Conservation (phyloP, 2,888 invertebrate genomes). For the Brenthis daphne region DNA sequence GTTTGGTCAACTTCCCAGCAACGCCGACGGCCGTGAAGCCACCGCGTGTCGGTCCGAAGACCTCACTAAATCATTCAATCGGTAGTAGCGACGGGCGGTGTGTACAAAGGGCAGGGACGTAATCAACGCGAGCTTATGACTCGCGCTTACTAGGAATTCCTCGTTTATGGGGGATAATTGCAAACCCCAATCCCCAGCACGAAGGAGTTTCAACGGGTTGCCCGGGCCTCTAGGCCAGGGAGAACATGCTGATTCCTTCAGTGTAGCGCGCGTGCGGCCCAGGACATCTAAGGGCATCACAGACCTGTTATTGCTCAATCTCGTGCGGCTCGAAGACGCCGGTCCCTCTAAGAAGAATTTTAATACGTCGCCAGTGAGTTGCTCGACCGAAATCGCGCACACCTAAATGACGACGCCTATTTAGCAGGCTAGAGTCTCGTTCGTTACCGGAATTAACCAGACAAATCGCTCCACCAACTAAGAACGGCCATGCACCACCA, state of each 20-base stretch:
- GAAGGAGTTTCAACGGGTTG: slow-evolving; percentile 86
- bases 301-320: slow-evolving; percentile 85
- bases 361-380: slow-evolving; percentile 52
- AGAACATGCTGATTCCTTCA: slow-evolving; percentile 83
- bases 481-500: slow-evolving; percentile 88
- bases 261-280: slow-evolving; percentile 85
- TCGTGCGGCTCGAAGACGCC: slow-evolving; percentile 82
- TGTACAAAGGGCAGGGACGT: slow-evolving; percentile 86
- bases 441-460: slow-evolving; percentile 89
- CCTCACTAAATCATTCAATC: slow-evolving; percentile 86
- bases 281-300: slow-evolving; percentile 85
- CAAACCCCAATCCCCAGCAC: slow-evolving; percentile 84
- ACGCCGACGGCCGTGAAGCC: slow-evolving; percentile 67
- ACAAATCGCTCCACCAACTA: slow-evolving; percentile 88
- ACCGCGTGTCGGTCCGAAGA: slow-evolving; percentile 75
- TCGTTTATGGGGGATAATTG: slow-evolving; percentile 56
- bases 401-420: slow-evolving; percentile 63
- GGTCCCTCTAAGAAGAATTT: slow-evolving; percentile 83
- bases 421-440: slow-evolving; percentile 85
- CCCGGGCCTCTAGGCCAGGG: slow-evolving; percentile 84
- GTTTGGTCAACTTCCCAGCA: slow-evolving; percentile 83
- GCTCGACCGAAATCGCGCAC: slow-evolving; percentile 46
- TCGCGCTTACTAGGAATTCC: slow-evolving; percentile 83
- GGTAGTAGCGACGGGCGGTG: slow-evolving; percentile 88
- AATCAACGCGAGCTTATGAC: slow-evolving; percentile 86